phyloP scores from a whole-genome alignment of 2,797 vertebrate genomes.

The Enteromius viviparus region DNA sequence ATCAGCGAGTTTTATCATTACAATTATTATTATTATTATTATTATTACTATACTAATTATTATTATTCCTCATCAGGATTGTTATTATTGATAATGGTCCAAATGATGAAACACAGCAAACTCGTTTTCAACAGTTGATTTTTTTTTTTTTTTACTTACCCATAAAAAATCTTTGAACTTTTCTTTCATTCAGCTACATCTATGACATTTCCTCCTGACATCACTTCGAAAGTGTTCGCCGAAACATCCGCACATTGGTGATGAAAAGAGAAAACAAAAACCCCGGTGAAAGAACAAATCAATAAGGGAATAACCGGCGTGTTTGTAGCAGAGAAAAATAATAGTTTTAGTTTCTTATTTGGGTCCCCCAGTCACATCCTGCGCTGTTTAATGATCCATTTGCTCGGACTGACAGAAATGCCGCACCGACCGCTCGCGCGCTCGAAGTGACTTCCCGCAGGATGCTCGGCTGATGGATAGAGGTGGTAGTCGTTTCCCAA shows the following conservation, averaged over 20 bases:
- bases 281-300: not conserved
- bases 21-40: not conserved
- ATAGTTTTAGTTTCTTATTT: constrained; percentile 21
- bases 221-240: constrained; percentile 43
- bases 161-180: constrained; percentile 48
- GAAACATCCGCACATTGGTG: constrained; percentile 31
- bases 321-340: not conserved
- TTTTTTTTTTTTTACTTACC: constrained; percentile 51
- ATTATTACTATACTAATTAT: not conserved
- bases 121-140: not conserved
- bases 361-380: constrained; percentile 32
- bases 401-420: constrained; percentile 45
- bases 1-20: not conserved
- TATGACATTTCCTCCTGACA: constrained; percentile 28
- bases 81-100: not conserved
- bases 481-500: constrained; percentile 45
- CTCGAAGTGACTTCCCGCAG: constrained; percentile 55
- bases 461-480: constrained; percentile 60
- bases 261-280: not conserved
- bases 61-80: not conserved
- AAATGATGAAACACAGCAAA: not conserved
- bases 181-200: constrained; percentile 38
- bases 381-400: constrained; percentile 35
- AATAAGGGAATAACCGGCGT: not conserved
- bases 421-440: constrained; percentile 50